Evolutionary conservation across 2,888 invertebrate species (phyloP).

Genomic region (Sericinus montela): DNA sequence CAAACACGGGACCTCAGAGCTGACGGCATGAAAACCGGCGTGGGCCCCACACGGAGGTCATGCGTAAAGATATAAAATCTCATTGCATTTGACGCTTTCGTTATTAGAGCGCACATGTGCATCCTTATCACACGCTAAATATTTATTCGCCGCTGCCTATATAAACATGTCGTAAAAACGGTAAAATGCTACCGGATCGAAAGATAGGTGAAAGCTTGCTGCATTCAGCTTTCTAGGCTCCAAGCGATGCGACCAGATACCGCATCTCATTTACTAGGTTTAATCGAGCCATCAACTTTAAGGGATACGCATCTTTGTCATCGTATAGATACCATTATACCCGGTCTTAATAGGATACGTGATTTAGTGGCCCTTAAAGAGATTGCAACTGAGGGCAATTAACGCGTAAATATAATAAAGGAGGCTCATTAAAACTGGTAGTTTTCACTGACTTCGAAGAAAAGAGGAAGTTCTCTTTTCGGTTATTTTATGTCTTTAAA

Average conservation of each 20-base stretch:
- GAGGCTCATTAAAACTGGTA: too few species aligned
- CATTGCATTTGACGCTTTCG: not conserved
- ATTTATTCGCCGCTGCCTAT: conserved; percentile 20
- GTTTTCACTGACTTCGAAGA: too few species aligned
- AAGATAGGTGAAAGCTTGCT: conserved; percentile 31
- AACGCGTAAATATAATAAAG: not conserved
- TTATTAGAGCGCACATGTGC: not conserved
- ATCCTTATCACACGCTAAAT: conserved; percentile 12
- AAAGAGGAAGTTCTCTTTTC: too few species aligned
- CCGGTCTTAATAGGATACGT: conserved; percentile 14
- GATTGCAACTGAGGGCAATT: not conserved
- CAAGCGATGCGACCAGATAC: conserved; percentile 26
- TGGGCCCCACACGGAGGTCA: too few species aligned
- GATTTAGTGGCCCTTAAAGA: conserved; percentile 16
- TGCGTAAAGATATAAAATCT: too few species aligned
- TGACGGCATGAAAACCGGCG: too few species aligned
- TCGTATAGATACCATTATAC: conserved; percentile 18
- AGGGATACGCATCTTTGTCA: conserved; percentile 28
- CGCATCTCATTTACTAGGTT: conserved; percentile 37
- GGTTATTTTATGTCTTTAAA: too few species aligned
- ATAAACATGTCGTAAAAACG: conserved; percentile 31
- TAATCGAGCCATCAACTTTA: conserved; percentile 32
- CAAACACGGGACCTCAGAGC: too few species aligned
- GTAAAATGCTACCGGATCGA: conserved; percentile 26
- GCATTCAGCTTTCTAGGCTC: conserved; percentile 32